Evolutionary conservation across 2,797 vertebrate genomes (phyloP).

Genomic region (Pantherophis vulpinus): DNA sequence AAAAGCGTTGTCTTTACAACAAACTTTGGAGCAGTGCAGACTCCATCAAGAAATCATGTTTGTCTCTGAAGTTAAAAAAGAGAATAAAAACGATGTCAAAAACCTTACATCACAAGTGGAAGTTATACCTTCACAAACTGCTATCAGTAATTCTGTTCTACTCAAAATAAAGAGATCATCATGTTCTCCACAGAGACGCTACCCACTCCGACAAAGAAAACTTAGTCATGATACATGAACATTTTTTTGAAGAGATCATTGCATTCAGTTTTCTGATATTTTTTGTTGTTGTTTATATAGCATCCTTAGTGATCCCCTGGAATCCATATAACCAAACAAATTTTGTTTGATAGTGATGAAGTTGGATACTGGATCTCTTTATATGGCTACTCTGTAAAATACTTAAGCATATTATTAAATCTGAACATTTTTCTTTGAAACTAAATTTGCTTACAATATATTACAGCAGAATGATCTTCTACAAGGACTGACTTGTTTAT

Average conservation of each 20-base stretch:
- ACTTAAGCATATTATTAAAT: not conserved
- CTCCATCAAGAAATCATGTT: constrained; percentile 79
- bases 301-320: not conserved
- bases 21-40: constrained; percentile 69
- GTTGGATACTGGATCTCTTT: not conserved
- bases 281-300: not conserved
- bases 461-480: not conserved
- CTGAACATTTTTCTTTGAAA: constrained; percentile 16
- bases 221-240: constrained; percentile 50
- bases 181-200: constrained; percentile 63
- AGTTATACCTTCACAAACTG: constrained; percentile 45
- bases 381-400: not conserved
- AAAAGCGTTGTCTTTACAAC: constrained; percentile 75
- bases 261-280: not conserved
- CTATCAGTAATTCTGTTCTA: constrained; percentile 45
- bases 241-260: not conserved
- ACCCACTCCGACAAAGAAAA: constrained; percentile 65
- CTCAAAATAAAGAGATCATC: constrained; percentile 68
- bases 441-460: constrained; percentile 14
- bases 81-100: constrained; percentile 40
- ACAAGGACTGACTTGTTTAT: not conserved
- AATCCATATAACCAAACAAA: not conserved
- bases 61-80: constrained; percentile 21
- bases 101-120: constrained; percentile 29
- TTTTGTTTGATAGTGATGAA: not conserved